Evolutionary conservation across 2,113 vertebrate genomes (phyloP), one percentile per base, ranked within the genome.

Genomic region (Heptranchias perlo): DNA sequence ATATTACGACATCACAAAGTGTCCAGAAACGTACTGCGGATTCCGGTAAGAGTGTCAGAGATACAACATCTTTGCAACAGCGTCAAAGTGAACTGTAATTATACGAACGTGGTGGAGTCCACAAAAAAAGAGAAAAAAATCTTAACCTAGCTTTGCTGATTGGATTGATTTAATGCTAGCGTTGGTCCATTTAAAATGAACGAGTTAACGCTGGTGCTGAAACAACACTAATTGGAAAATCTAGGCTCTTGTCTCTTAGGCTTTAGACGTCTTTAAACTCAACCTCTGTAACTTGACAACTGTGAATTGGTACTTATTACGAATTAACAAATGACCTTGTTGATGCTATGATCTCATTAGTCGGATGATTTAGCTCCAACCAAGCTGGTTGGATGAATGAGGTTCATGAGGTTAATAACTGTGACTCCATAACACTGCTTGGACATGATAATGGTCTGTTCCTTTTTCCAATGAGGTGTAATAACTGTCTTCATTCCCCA

Each of bases 211-310:
- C 87, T n/a, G 31, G 31, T 92, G 87, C 61, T 92, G 28, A 61
- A 92, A n/a, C 11, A 61, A 35, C 31, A 58, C 52, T 54, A 91
- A 58, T 91, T 82, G 78, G 78, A 82, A 82, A 82, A 39, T 82
- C 78, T 82, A 21, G 16, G 21, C n/a, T 82, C 78, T 23, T 61
- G 28, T 91, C 54, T 92, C 31, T 91, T n/a, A n/a, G 28, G 16
- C 4, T 35, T 93, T n/a, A n/a, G 58, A 93, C 35, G 14, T 61
- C 58, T 82, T 82, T 62, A 93, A 93, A 25, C 16, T 64, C 58
- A 93, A 93, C 89, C 58, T 93, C 89, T 93, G 89, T 23, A 93
- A 35, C 11, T 93, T 62, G 58, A 39, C 89, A 62, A 93, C 35
- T 93, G 31, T 35, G 58, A 93, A 62, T 35, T 62, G 16, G 39